Evolutionary conservation across 2,113 vertebrate species (phyloP), one percentile per base, ranked within the genome.

Genomic region (Epinephelus cyanopodus): DNA sequence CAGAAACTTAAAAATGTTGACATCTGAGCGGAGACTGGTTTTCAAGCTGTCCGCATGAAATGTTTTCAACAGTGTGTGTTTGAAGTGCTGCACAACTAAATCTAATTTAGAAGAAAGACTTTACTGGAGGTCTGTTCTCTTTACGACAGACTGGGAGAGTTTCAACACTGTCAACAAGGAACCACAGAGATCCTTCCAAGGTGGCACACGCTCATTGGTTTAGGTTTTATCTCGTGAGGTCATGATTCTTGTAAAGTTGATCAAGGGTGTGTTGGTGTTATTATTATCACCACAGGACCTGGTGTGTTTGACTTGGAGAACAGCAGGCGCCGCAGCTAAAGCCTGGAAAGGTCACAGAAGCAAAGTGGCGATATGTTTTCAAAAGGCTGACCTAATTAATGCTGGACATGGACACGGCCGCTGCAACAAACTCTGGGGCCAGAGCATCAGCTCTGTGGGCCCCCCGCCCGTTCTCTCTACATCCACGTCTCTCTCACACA

Each of bases 1-100:
- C 66, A 77, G 57, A 76, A 87, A 88, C 33, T 56, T 71, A 18
- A 67, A 79, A 75, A n/a, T 21, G 12, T 67, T 77, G 83, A 77
- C 86, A 65, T 62, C 25, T 77, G 77, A 82, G 81, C 12, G 6
- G 0, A 39, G 79, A 56, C 37, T 48, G 57, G 2, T 80, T 83
- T 83, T 48, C 15, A 74, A 74, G 19, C 25, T 27, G 67, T 67
- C 45, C 29, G 1, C n/a, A 6, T 25, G 53, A 71, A 66, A 74
- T 45, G 39, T 63, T 54, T 69, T 67, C 25, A 64, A 33, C 13
- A 76, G 58, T 50, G 4, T 45, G 60, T 8, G 60, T 83, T 78
- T 85, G 75, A 86, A 81, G 82, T 18, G 61, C 64, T 81, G 11
- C 42, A 37, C 42, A 71, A 56, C 27, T 60, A 85, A 74, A 72